phyloP scores from a whole-genome alignment of 2,888 invertebrate species.

The Agapetus fuscipes region DNA sequence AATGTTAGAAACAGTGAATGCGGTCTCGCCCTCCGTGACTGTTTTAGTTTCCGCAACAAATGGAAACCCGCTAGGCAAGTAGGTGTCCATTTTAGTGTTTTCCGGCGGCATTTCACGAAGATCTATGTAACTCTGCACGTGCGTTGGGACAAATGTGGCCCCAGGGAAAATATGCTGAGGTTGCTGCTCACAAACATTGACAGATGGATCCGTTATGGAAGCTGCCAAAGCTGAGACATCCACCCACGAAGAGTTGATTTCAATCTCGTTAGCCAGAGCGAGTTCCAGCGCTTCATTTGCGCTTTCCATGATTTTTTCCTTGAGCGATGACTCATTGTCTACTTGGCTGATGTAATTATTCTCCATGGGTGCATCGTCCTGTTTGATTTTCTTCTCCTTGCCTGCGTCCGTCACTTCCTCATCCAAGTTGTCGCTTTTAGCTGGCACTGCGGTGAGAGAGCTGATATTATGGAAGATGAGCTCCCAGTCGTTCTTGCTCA shows the following conservation, averaged over 20 bases:
- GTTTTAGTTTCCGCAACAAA: constrained; percentile 2
- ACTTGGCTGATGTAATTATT: no score
- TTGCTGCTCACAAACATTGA: constrained; percentile 50
- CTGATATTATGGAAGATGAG: constrained; percentile 15
- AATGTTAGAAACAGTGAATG: constrained; percentile 26
- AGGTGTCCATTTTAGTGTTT: constrained; percentile 8
- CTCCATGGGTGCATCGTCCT: no score
- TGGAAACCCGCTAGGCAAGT: constrained; percentile 1
- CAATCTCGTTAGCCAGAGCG: constrained; percentile 65
- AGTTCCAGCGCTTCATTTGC: constrained; percentile 52
- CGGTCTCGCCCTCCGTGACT: constrained; percentile 2
- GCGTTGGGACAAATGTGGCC: constrained; percentile 51
- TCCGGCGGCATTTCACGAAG: constrained; percentile 26
- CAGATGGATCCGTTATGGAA: constrained; percentile 51
- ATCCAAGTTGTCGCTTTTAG: no score
- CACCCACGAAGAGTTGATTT: constrained; percentile 65
- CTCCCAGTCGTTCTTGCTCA: constrained; percentile 21
- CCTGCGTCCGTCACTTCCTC: no score
- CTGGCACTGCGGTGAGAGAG: constrained; percentile 7
- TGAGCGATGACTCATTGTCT: no score
- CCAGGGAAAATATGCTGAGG: constrained; percentile 46
- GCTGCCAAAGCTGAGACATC: constrained; percentile 62
- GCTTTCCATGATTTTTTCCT: constrained; percentile 13
- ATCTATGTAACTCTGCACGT: constrained; percentile 54
- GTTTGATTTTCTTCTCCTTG: no score